Percentiles rank a stretch among this genome's conserved stretches.
These are phyloP conservation scores for Drosophila subquinaria DNA, from an alignment of 2,888 invertebrate species.

Conservation along the genomic window DNA sequence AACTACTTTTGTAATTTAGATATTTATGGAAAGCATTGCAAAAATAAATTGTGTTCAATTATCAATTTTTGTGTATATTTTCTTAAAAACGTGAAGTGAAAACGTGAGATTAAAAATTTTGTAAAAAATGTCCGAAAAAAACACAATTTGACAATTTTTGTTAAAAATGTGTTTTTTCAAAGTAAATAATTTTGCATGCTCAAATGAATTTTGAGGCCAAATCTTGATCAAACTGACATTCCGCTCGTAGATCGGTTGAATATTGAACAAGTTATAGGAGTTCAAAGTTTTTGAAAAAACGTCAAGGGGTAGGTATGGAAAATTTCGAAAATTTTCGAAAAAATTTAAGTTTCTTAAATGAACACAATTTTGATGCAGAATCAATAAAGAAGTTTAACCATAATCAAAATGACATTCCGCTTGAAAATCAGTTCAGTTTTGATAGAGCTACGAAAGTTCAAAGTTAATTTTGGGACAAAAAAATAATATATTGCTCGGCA, in stretches of 20 bases:
- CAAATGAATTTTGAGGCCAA: not conserved
- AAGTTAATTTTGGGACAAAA: not conserved
- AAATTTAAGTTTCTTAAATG: no score
- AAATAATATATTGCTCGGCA: conserved; percentile 1
- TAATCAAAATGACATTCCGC: not conserved
- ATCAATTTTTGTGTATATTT: not conserved
- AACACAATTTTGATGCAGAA: not conserved
- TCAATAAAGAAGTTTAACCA: not conserved
- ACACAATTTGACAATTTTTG: not conserved
- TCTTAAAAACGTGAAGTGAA: no score
- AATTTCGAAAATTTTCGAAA: no score
- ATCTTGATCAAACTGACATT: not conserved
- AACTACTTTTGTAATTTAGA: not conserved
- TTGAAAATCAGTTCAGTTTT: not conserved
- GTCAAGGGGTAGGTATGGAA: no score
- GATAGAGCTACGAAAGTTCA: not conserved
- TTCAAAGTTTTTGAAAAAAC: no score
- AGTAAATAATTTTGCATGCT: not conserved
- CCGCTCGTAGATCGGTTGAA: not conserved
- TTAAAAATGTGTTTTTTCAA: no score
- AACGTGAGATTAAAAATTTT: not conserved
- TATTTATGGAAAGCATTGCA: not conserved
- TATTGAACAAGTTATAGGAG: not conserved
- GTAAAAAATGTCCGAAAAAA: not conserved
- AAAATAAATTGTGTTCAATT: not conserved